Percentiles rank a stretch among this genome's conserved stretches.
Conservation (phyloP, 2,113 vertebrate species). For the Solea senegalensis region DNA sequence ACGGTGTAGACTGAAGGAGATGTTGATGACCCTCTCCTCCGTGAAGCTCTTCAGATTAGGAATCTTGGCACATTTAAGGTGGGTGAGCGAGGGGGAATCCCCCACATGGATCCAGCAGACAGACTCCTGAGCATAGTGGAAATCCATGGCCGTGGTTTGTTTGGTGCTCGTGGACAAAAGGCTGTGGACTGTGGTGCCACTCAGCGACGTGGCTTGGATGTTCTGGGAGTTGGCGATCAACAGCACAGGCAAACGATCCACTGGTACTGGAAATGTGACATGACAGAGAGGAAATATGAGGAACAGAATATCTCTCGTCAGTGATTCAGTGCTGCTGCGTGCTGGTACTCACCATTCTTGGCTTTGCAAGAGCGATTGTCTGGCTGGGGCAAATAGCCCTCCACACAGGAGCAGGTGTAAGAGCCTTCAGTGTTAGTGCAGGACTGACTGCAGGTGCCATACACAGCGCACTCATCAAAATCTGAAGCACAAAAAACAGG, state of each 20-base stretch:
- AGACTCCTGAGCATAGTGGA: slow-evolving; percentile 90
- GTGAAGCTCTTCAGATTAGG: slow-evolving; percentile 92
- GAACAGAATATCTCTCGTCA: slow-evolving; percentile 5
- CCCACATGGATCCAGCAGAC: slow-evolving; percentile 97
- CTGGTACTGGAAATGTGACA: slow-evolving; percentile 78
- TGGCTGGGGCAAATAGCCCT: slow-evolving; percentile 92
- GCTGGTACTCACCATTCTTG: slow-evolving; percentile 87
- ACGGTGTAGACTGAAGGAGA: slow-evolving; percentile 96
- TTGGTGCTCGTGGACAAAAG: slow-evolving; percentile 92
- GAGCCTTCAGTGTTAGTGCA: slow-evolving; percentile 92
- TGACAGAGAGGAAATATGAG: slow-evolving; percentile 3
- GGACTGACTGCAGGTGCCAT: slow-evolving; percentile 95
- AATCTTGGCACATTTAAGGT: slow-evolving; percentile 95
- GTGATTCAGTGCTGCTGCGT: background rate
- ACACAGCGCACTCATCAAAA: slow-evolving; percentile 91
- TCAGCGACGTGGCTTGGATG: slow-evolving; percentile 94
- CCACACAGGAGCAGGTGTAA: slow-evolving; percentile 92
- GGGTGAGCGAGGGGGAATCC: slow-evolving; percentile 87
- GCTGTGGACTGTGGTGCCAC: slow-evolving; percentile 85
- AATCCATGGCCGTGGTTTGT: slow-evolving; percentile 98
- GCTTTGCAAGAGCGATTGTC: slow-evolving; percentile 98
- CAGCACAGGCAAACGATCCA: slow-evolving; percentile 92
- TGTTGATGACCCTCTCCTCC: slow-evolving; percentile 92
- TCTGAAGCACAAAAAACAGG: slow-evolving; percentile 77
- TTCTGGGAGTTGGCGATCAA: slow-evolving; percentile 97